Conservation (phyloP, 2,797 vertebrate species). For the Falco berigora region DNA sequence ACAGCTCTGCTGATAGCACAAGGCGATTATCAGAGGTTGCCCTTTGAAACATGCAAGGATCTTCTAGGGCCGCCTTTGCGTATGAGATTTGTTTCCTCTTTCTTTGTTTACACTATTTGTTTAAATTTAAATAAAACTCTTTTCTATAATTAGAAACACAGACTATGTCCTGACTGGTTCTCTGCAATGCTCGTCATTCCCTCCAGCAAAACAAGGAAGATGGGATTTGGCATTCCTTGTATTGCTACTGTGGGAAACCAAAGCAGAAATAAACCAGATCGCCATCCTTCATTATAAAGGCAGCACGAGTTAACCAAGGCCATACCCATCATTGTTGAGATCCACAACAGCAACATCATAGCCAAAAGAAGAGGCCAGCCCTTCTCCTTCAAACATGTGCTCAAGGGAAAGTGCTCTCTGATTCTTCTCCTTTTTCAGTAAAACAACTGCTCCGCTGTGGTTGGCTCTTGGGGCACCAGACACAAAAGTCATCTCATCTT, state of each 20-base stretch:
- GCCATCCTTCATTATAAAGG: not conserved
- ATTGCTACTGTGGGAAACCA: not conserved
- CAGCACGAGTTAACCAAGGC: not conserved
- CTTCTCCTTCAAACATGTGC: constrained; percentile 85
- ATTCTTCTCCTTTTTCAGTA: constrained; percentile 78
- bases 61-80: not conserved
- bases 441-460: constrained; percentile 90
- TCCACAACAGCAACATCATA: constrained; percentile 94
- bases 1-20: not conserved
- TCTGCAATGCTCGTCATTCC: not conserved
- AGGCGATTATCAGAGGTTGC: not conserved
- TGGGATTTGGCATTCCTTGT: not conserved
- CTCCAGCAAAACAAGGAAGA: not conserved
- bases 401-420: constrained; percentile 74
- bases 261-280: not conserved
- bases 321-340: constrained; percentile 90
- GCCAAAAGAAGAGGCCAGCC: constrained; percentile 93
- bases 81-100: not conserved
- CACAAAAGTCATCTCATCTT: constrained; percentile 85
- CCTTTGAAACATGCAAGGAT: not conserved
- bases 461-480: constrained; percentile 94
- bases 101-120: not conserved
- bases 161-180: not conserved
- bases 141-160: not conserved
- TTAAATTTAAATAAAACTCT: not conserved